A percentile compares a stretch with the other conserved stretches of the same genome.
phyloP scores from a whole-genome alignment of 1,140 invertebrate genomes.

The Metopolophium dirhodum region DNA sequence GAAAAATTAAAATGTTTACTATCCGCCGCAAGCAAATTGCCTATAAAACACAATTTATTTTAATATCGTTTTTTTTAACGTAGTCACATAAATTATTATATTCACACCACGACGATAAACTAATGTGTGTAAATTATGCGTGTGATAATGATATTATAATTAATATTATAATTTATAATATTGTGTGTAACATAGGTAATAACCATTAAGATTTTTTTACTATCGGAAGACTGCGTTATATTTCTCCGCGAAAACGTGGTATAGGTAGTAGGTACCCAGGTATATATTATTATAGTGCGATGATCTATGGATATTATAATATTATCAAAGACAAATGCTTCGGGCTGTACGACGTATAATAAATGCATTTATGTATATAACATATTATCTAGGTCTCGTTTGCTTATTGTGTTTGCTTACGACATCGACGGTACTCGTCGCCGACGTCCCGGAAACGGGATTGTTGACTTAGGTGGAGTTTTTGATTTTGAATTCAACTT shows the following conservation, averaged over 20 bases:
- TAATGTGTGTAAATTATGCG: neutral
- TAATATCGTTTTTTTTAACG: neutral
- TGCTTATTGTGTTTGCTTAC: neutral
- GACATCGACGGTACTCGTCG: neutral
- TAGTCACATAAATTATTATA: neutral
- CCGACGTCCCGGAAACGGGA: neutral
- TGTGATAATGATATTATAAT: neutral
- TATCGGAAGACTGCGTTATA: neutral
- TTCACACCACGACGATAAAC: neutral
- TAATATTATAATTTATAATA: too few relatives aligned
- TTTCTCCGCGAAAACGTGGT: neutral
- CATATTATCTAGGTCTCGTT: neutral
- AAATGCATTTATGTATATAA: neutral
- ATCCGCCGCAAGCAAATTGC: neutral
- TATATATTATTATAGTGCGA: too few relatives aligned
- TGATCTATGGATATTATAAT: too few relatives aligned
- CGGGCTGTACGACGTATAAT: neutral
- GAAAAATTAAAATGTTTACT: conserved; percentile 16
- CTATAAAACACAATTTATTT: conserved; percentile 12
- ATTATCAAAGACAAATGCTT: neutral
- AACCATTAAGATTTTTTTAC: neutral
- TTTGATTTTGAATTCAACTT: neutral
- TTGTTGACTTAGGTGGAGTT: neutral
- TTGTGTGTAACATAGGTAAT: neutral
- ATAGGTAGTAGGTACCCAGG: too few relatives aligned